A percentile compares a stretch with the other conserved stretches of the same genome.
Evolutionary conservation across 2,797 vertebrate genomes (phyloP).

Genomic region (Thaleichthys pacificus): DNA sequence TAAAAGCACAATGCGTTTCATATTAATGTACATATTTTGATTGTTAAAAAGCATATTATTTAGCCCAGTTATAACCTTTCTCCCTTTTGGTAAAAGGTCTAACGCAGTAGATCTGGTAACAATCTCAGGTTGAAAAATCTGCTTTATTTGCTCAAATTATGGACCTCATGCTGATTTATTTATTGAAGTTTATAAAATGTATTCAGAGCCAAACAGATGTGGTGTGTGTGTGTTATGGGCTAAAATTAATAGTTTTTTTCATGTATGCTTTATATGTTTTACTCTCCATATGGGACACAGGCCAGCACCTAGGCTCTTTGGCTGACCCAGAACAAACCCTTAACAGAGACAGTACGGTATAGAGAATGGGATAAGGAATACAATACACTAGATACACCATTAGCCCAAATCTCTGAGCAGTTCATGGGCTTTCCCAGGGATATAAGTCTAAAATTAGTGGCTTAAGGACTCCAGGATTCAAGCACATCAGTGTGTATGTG

Average conservation of each 20-base stretch:
- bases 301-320: conserved; percentile 38
- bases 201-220: conserved; percentile 68
- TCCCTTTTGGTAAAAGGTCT: conserved; percentile 43
- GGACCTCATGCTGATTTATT: conserved; percentile 61
- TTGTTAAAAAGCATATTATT: conserved; percentile 33
- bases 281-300: conserved; percentile 41
- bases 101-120: conserved; percentile 33
- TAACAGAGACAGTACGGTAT: not conserved
- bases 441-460: conserved; percentile 3
- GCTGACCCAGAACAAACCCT: conserved; percentile 10
- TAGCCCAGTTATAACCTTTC: conserved; percentile 23
- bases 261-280: conserved; percentile 41
- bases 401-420: not conserved
- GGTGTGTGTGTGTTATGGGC: conserved; percentile 36
- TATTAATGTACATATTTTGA: conserved; percentile 23
- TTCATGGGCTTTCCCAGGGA: conserved; percentile 38
- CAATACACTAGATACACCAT: not conserved
- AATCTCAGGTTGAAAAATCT: conserved; percentile 51
- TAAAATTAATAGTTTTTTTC: conserved; percentile 62
- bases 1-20: conserved; percentile 17
- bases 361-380: not conserved
- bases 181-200: conserved; percentile 53
- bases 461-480: conserved; percentile 17
- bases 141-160: conserved; percentile 64
- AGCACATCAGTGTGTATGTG: conserved; percentile 9